Evolutionary conservation across 1,140 invertebrate genomes (phyloP), one percentile per base, ranked within the genome.

Genomic region (Delia radicum): DNA sequence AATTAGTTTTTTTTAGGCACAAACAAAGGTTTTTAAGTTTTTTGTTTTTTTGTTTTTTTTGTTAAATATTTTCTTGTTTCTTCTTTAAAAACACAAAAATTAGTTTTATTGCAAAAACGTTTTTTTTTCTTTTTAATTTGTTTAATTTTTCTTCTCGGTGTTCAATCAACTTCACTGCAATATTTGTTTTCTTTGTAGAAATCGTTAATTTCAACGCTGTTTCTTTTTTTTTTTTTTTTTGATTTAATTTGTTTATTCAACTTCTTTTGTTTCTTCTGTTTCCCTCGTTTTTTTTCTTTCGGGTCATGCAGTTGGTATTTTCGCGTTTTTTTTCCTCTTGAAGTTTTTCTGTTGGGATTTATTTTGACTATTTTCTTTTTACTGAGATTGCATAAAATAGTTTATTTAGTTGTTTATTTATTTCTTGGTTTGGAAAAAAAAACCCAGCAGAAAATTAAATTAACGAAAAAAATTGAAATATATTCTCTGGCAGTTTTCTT

Each of bases 151-250:
- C 7, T 55, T 55, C n/a, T 4, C 31, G 42, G 1, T 48, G n/a
- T 48, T 48, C 15, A 15, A 4, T 65, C 74, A 69, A 78, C 77
- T 79, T 78, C 46, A 77, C 77, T 79, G 76, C 74, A 76, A 79
- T 79, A 76, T 78, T 75, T 75, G 76, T 71, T 37, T 26, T 69
- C 61, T 75, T 65, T 46, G 55, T 69, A 74, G 74, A 63, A 65
- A 65, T 78, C 46, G 77, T 75, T 42, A 69, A 77, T 77, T 75
- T 74, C 29, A 73, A 42, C 31, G 72, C 55, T 74, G 62, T 65
- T 75, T 75, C 73, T 42, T 55, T 72, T 29, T 37, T 29, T 61
- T 37, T 37, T 74, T 10, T 33, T 75, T 65, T 77, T 73, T 77
- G 74, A 42, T 76, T 55, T 24, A 10, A 55, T 55, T 55, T 55